A percentile compares a stretch with the other conserved stretches of the same genome.
Conservation (phyloP, 1,140 invertebrate genomes). For the Caligus rogercresseyi region DNA sequence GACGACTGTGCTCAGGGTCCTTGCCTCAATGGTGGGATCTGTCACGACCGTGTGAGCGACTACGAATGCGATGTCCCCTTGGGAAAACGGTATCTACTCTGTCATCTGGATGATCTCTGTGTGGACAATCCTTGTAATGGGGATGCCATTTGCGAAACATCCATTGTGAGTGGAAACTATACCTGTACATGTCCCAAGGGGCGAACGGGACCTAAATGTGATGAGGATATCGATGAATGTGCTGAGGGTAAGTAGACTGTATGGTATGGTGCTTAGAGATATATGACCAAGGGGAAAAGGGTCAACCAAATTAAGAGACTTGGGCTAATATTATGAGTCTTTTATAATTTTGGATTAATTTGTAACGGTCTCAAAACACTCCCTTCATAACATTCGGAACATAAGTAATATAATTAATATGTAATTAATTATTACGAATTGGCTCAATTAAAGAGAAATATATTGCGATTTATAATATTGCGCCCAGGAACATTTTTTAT, state of each 20-base stretch:
- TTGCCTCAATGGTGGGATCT: slow-evolving; percentile 91
- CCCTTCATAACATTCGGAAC: too few relatives aligned
- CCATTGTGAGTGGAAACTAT: slow-evolving; percentile 80
- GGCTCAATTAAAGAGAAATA: too few relatives aligned
- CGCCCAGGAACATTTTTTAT: too few relatives aligned
- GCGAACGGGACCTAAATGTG: slow-evolving; percentile 75
- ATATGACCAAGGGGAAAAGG: background rate
- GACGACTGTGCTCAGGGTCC: slow-evolving; percentile 79
- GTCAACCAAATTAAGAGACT: too few relatives aligned
- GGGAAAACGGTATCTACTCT: slow-evolving; percentile 73
- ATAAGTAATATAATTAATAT: too few relatives aligned
- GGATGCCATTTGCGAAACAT: slow-evolving; percentile 83
- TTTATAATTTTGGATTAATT: too few relatives aligned
- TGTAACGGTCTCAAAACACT: too few relatives aligned
- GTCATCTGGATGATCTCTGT: slow-evolving; percentile 89
- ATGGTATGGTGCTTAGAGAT: too few relatives aligned
- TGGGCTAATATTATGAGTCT: too few relatives aligned
- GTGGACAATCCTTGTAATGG: slow-evolving; percentile 87
- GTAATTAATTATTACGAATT: too few relatives aligned
- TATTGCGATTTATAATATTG: too few relatives aligned
- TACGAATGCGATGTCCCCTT: slow-evolving; percentile 87
- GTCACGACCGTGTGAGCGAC: slow-evolving; percentile 78
- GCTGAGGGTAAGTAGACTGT: slow-evolving; percentile 50
- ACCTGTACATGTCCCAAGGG: slow-evolving; percentile 80
- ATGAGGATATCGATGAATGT: slow-evolving; percentile 85